Conservation (phyloP, 2,888 invertebrate species). For the Pseudoips prasinana region DNA sequence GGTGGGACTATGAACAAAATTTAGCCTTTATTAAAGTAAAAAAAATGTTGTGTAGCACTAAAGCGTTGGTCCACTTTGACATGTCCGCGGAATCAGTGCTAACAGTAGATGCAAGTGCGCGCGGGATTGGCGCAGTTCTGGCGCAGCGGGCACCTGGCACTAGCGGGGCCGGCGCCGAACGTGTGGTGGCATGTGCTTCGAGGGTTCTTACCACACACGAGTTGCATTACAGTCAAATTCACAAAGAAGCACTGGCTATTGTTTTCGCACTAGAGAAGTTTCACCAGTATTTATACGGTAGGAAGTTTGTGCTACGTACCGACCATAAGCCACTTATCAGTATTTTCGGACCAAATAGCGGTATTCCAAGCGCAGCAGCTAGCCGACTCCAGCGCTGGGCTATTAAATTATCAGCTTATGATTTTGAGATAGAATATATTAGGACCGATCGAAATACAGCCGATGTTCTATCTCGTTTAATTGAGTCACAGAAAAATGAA, state of each 20-base stretch:
- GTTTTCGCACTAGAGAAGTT: neutral
- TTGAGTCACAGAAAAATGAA: neutral
- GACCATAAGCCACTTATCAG: constrained; percentile 6
- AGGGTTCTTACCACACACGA: neutral
- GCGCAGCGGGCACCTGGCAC: neutral
- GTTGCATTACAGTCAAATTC: neutral
- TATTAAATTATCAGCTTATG: constrained; percentile 1
- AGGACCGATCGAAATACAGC: neutral
- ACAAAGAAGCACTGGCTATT: neutral
- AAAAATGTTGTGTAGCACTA: neutral
- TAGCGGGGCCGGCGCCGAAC: neutral
- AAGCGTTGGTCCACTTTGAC: neutral
- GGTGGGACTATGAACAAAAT: neutral
- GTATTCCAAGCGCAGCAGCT: constrained; percentile 9
- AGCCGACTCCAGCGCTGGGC: constrained; percentile 16
- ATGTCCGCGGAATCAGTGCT: neutral
- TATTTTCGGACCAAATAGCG: constrained; percentile 6
- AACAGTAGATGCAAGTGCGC: neutral
- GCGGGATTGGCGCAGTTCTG: neutral
- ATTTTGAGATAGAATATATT: neutral
- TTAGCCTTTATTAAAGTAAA: neutral
- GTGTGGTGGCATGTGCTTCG: neutral
- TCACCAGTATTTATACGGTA: neutral
- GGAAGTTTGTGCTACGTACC: neutral
- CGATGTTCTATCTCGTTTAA: neutral